Percentiles rank a stretch among this genome's conserved stretches.
phyloP scores from a whole-genome alignment of 2,888 invertebrate species.

The Resseliella maxima region DNA sequence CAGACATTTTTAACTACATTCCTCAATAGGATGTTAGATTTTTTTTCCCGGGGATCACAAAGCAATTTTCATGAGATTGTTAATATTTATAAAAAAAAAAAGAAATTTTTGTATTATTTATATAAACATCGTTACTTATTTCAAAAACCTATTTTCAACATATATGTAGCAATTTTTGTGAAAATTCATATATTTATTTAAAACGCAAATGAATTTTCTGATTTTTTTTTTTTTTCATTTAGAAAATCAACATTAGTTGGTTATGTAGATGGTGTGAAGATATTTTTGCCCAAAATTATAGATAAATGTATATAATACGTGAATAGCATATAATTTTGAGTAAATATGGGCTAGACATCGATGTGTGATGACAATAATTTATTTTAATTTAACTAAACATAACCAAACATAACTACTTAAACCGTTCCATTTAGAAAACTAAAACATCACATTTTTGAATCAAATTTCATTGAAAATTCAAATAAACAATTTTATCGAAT shows the following conservation, averaged over 20 bases:
- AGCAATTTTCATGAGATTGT: constrained; percentile 45
- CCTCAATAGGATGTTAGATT: background rate
- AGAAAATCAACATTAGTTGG: background rate
- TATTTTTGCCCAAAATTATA: background rate
- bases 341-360: background rate
- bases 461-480: too few relatives aligned
- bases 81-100: background rate
- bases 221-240: too few relatives aligned
- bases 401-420: background rate
- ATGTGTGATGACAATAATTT: constrained; percentile 15
- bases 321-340: background rate
- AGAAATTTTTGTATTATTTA: background rate
- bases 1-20: constrained; percentile 62
- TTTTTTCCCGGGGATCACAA: background rate
- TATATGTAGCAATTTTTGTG: background rate
- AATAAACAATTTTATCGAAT: too few relatives aligned
- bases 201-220: too few relatives aligned
- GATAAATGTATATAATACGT: constrained; percentile 1
- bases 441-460: background rate
- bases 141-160: background rate
- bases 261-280: too few relatives aligned
- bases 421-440: background rate
- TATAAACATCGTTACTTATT: background rate
- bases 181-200: background rate
- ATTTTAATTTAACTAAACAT: background rate